Base-by-base conservation (phyloP, 2,113 vertebrate genomes). In the Rhineura floridana region DNA sequence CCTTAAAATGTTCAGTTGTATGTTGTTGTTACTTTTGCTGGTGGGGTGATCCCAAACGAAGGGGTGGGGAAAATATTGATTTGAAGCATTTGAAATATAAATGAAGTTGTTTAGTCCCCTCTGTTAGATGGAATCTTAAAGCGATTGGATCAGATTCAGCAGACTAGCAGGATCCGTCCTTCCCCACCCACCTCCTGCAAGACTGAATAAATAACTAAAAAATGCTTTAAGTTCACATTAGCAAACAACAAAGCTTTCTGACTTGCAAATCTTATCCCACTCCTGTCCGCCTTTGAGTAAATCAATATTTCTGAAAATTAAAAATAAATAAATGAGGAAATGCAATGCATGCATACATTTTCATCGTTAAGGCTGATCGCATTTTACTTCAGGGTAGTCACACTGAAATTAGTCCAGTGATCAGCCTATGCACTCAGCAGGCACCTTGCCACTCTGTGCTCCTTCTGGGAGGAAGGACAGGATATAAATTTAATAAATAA, bases 71-170 rank as follows among this genome's bases (percentile, higher is more conserved):
- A 4, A 92, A 88, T 96, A 98, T 97, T 97, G 93, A 98, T 97
- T 91, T 88, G 82, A 95, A 95, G 93, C 92, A 96, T 97, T 97
- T 97, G 84, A 97, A 97, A 97, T 97, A 95, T 94, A 96, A 96
- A 96, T 96, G 94, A 95, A 96, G 95, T 94, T 90, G 82, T 95
- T 95, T 92, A 84, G 81, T 94, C 90, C 59, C n/a, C 95, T 91
- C 88, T 93, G 50, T 87, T 93, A 93, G 73, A 77, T 87, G 83
- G 89, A 94, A 89, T 93, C 70, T 91, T 94, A 86, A 79, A 94
- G 75, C 73, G 83, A 69, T 52, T 78, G 88, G 88, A 90, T 94
- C 87, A 92, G 17, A 87, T 92, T 79, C 0, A 6, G 90, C 70
- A 88, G 87, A 77, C 72, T 72, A 88, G 62, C 73, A 77, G 73